phyloP scores from a whole-genome alignment of 2,797 vertebrate genomes.

The Philypnodon macrostomus region DNA sequence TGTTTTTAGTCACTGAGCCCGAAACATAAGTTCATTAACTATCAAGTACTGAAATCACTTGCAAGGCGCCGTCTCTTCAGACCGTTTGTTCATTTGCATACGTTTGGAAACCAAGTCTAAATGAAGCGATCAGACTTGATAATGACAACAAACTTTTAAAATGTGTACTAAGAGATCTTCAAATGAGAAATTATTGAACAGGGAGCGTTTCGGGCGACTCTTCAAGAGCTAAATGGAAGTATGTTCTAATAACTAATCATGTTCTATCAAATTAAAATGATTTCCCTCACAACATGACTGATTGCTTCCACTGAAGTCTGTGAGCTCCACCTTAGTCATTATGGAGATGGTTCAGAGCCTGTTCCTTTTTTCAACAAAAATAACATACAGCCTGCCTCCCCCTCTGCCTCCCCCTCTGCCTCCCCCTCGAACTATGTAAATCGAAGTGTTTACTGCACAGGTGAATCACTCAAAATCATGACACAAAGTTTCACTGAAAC shows the following conservation, averaged over 20 bases:
- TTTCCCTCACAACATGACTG: conserved; percentile 22
- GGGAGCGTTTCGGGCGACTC: too few relatives aligned
- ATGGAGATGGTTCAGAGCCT: conserved; percentile 59
- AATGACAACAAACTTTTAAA: conserved; percentile 53
- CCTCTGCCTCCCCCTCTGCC: too few relatives aligned
- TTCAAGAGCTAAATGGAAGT: conserved; percentile 44
- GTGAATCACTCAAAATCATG: too few relatives aligned
- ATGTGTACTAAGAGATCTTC: conserved; percentile 41
- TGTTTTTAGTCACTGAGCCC: conserved; percentile 29
- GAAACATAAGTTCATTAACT: conserved; percentile 51
- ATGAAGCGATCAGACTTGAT: conserved; percentile 51
- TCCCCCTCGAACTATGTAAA: too few relatives aligned
- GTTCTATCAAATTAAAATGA: conserved; percentile 50
- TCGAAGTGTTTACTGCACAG: not conserved
- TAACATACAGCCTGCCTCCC: too few relatives aligned
- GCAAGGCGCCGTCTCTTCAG: conserved; percentile 34
- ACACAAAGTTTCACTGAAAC: not conserved
- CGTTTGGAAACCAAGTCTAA: conserved; percentile 53
- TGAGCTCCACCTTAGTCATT: conserved; percentile 69
- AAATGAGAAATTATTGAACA: too few relatives aligned
- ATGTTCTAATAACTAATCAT: conserved; percentile 60
- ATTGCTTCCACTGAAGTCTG: conserved; percentile 32
- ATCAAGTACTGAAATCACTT: conserved; percentile 32
- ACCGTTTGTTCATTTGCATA: conserved; percentile 49
- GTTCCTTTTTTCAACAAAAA: conserved; percentile 61